Evolutionary conservation across 2,797 vertebrate genomes (phyloP), one percentile per base, ranked within the genome.

Genomic region (Synanceia verrucosa): DNA sequence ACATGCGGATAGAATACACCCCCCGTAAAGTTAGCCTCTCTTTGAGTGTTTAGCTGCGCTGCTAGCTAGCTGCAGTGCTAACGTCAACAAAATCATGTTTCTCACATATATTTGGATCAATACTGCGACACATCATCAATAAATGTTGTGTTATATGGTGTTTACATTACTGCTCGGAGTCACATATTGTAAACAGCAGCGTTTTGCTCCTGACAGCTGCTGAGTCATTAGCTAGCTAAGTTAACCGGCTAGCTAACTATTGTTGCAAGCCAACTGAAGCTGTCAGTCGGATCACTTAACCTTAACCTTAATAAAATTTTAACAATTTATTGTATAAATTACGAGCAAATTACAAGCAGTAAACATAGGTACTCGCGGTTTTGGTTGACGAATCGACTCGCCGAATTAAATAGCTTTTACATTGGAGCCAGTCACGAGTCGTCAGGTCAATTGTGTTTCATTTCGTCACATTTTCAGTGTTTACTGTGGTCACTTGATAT

Each of bases 171-270:
- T 63, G 8, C 1, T 3, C 43, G 18, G 24, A 19, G 37, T 69
- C 19, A 43, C 21, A 47, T 6, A 21, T 12, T n/a, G 51, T n/a
- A 19, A 36, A 48, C 4, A 19, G 9, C 44, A 13, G 6, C 16
- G 9, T 76, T 66, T 75, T 36, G 33, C 9, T 39, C 10, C 34
- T 84, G 82, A 65, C 81, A 90, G 89, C 86, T 94, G 94, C 93
- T 94, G 94, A 94, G 93, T 94, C 94, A 94, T 91, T 81, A 93
- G 90, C 92, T 92, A 90, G 84, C 89, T 84, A 69, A 83, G 75
- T 76, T 77, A 66, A 86, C 86, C 86, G 83, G 88, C 65, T 70
- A 83, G 87, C 91, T 83, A 85, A 87, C 83, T 81, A 91, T 89
- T 87, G 87, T 89, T 86, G 69, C 21, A 47, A 24, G 24, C 37